Base-by-base conservation (phyloP, 2,797 vertebrate genomes). In the Caiman crocodilus region DNA sequence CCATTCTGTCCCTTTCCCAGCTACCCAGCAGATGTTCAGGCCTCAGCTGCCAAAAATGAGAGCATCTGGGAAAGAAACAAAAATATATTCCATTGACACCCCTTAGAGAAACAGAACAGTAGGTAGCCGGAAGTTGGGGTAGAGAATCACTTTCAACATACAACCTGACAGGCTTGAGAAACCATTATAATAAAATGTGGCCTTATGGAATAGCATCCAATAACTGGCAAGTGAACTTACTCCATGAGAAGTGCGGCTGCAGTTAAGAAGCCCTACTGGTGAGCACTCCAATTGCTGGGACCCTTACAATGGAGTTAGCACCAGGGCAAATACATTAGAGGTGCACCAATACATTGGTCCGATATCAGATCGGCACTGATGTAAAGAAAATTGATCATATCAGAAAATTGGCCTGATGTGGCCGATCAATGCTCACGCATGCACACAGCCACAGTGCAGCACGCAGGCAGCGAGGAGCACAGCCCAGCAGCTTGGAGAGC, bases 91-190 rank as follows among this genome's bases (percentile, higher is more conserved):
- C 82, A 71, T 78, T 4, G 74, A 89, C 83, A 77, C 28, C 84
- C 92, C 89, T 89, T 1, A 4, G 73, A 93, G 90, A 84, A 60
- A 91, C 69, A 83, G 92, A 93, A 89, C 93, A 85, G 55, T 5
- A 91, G 94, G 95, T 92, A 88, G 93, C 95, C 95, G 92, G 93
- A 95, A 96, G 92, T 89, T 82, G 82, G 74, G 1, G 0, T n/a
- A 55, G 84, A 8, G 2, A 60, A 95, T 93, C 90, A 7, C 76
- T 96, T 96, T 94, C 89, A 91, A 76, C 73, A 13, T 1, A 28
- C 67, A 90, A 95, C 82, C 92, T n/a, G 80, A 67, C 60, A 74
- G 42, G 67, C 32, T 92, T 76, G 80, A 58, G 25, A 94, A 74
- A 13, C 23, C 0, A 74, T 74, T 91, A 90, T 95, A 96, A 97